Percentiles rank a stretch among this genome's conserved stretches.
phyloP scores from a whole-genome alignment of 92 coral and sea anemone genomes.

The Bergia puertoricense region DNA sequence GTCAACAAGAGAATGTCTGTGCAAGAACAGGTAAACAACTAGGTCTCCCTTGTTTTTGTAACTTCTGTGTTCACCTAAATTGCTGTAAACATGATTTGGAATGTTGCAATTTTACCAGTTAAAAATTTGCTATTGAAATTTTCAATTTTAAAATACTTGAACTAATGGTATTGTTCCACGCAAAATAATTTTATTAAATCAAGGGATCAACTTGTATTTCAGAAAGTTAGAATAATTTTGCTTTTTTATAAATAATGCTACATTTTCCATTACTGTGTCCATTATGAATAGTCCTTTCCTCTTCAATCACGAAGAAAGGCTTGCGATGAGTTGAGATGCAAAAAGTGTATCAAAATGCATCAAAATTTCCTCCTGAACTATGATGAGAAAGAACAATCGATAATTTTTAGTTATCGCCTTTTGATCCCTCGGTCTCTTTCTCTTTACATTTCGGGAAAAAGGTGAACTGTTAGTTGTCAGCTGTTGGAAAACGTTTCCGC shows the following conservation, averaged over 20 bases:
- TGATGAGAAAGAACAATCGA: no score
- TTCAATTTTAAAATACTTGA: no score
- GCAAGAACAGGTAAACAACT: conserved; percentile 85
- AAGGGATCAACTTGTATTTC: neutral
- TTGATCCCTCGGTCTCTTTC: no score
- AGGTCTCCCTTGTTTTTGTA: neutral
- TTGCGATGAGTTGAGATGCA: no score
- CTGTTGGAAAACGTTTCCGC: no score
- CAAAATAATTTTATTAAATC: neutral
- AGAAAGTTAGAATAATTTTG: no score
- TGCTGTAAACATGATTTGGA: neutral
- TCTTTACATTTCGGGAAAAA: no score
- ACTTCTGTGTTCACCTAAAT: neutral
- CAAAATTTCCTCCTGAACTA: no score
- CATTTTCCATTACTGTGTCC: neutral
- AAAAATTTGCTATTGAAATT: neutral
- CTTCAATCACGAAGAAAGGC: no score
- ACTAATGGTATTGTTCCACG: neutral
- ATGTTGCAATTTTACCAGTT: neutral
- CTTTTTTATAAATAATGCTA: neutral
- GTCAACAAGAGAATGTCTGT: conserved; percentile 95
- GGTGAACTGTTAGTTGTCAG: no score
- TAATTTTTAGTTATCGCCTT: no score
- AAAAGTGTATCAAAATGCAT: no score
- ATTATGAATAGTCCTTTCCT: neutral